Evolutionary conservation across 2,888 invertebrate species (phyloP).

Genomic region (Conus canariensis): DNA sequence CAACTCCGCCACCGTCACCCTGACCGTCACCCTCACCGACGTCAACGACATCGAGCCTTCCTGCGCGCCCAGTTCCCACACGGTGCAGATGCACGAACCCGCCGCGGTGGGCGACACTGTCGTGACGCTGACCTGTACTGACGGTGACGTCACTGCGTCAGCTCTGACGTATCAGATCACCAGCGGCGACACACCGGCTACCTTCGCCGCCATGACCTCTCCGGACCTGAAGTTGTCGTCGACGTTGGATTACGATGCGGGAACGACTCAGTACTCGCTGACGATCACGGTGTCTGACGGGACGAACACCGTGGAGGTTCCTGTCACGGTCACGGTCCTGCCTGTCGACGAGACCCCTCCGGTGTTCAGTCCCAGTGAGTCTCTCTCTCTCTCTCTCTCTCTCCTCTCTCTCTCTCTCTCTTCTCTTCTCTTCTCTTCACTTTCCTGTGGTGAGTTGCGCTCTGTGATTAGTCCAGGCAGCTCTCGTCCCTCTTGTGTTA

Average conservation of each 20-base stretch:
- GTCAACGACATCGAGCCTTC: conserved; percentile 54
- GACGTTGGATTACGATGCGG: conserved; percentile 53
- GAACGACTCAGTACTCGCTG: conserved; percentile 52
- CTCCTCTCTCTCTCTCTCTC: neutral
- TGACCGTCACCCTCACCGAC: conserved; percentile 47
- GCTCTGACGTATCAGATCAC: conserved; percentile 51
- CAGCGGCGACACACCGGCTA: conserved; percentile 46
- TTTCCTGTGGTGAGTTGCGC: neutral
- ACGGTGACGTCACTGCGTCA: conserved; percentile 46
- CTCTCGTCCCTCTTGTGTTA: no score
- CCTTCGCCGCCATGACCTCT: conserved; percentile 55
- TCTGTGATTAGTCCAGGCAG: no score
- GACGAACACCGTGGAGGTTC: conserved; percentile 39
- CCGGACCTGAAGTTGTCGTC: conserved; percentile 52
- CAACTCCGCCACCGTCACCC: conserved; percentile 53
- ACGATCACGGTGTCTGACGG: conserved; percentile 55
- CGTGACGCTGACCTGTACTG: conserved; percentile 49
- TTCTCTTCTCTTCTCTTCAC: neutral
- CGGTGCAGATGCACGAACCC: conserved; percentile 55
- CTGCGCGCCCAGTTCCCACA: conserved; percentile 54
- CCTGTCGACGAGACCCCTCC: conserved; percentile 58
- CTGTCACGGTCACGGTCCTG: conserved; percentile 54
- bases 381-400: conserved; percentile 7
- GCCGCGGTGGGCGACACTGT: conserved; percentile 46
- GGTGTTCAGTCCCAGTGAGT: conserved; percentile 55